Evolutionary conservation across 2,888 invertebrate species (phyloP), one percentile per base, ranked within the genome.

Genomic region (Caenorhabditis auriculariae): DNA sequence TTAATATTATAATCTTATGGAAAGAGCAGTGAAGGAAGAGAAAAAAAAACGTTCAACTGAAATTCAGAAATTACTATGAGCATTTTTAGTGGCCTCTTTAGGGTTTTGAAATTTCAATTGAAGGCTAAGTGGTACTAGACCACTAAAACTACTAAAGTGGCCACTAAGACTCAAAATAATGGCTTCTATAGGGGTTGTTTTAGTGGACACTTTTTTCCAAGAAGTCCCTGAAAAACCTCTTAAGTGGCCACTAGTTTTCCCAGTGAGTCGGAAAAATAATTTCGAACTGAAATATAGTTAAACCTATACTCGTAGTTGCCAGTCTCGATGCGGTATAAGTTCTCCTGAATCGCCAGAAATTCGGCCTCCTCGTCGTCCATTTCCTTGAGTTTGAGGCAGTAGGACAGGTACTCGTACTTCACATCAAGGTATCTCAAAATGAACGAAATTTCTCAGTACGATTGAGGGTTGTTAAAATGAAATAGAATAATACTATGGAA

Each of bases 331-430:
- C 98, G 87, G 82, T 98, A 98, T 35, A 98, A 84, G 0, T 95
- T 94, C 82, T 99, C 98, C 81, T 95, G 93, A 15, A 96, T 49
- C 0, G 64, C 56, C 35, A 64, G 60, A 27, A 68, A 65, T 38
- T 72, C 72, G n/a, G 54, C 44, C 54, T 82, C 82, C 81, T 99
- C 98, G 81, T 99, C 98, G 75, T 99, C 98, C 91, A 99, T 91
- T 84, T 99, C 98, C 82, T 99, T 99, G 0, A 98, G 93, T 85
- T 98, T 99, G 54, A 99, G 85, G 81, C 98, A 99, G 82, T 98
- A 99, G 0, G 96, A 96, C 72, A 99, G 85, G 82, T 99, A 99
- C 80, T 99, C 96, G 83, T 98, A 99, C 84, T 99, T 99, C 0
- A 92, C 91, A 84, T 99, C 96, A 0, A 96, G 91, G 83, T 99